Base-by-base conservation (phyloP, 1,140 invertebrate species). In the Nasonia longicornis region DNA sequence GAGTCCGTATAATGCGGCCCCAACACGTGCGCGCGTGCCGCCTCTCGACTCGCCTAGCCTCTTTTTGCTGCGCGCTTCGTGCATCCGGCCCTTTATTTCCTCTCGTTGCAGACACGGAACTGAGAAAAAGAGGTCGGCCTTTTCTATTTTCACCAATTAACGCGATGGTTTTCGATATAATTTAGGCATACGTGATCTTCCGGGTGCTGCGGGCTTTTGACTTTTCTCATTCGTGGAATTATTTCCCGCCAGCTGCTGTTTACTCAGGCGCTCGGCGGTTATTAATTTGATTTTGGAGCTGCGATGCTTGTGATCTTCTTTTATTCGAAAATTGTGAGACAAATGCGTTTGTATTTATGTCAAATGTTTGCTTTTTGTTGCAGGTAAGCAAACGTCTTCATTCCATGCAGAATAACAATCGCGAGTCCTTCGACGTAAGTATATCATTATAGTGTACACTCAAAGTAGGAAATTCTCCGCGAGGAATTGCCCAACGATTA, bases 111-210 rank as follows among this genome's bases (percentile, higher is more conserved):
- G 45, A 42, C 7, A 42, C 8, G 2, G 52, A 2, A 0, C 26
- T 16, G 52, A 58, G 52, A 58, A 1, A n/a, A 2, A 16, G 48
- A 8, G 69, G 26, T 26, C 26, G 3, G 11, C 69, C 22, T 74
- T 14, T 74, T 80, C 75, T 80, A 75, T 80, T 75, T 80, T 74
- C 58, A 74, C 58, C 69, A 80, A 80, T 80, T 80, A 80, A 74
- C 63, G 31, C 22, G 14, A 2, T n/a, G 12, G 20, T 16, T 42
- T 14, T 22, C 48, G 16, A 14, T 20, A 48, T 70, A 69, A n/a
- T 70, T 78, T 67, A 67, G 4, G 16, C 7, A 4, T 77, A 58
- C 45, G 29, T 75, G 48, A 75, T 75, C 58, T 63, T 63, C 20
- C 4, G 3, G 14, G 16, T 16, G 20, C 14, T 52, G 48, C 16